Evolutionary conservation across 2,113 vertebrate species (phyloP).

Genomic region (Amblyornis subalaris): DNA sequence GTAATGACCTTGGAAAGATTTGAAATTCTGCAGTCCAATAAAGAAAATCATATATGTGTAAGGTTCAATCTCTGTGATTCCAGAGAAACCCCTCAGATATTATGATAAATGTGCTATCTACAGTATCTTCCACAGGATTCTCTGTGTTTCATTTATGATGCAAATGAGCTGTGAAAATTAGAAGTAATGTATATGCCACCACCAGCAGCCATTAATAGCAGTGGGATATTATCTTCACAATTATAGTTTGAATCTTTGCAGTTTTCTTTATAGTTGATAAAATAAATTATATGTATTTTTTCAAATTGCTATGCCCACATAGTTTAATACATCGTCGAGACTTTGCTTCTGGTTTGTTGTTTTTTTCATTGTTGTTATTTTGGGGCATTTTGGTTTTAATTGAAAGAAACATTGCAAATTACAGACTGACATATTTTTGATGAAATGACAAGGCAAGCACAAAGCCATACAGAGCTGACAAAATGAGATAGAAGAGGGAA

Average conservation of each 20-base stretch:
- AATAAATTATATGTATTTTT: conserved; percentile 21
- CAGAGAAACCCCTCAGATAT: not conserved
- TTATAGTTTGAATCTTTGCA: conserved; percentile 28
- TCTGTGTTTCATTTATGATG: conserved; percentile 27
- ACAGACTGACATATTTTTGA: conserved; percentile 17
- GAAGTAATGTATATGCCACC: not conserved
- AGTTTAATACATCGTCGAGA: not conserved
- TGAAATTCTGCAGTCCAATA: conserved; percentile 26
- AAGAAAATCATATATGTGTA: conserved; percentile 7
- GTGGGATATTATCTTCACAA: conserved; percentile 25
- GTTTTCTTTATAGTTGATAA: conserved; percentile 26
- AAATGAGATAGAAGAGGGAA: conserved; percentile 37
- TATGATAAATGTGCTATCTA: not conserved
- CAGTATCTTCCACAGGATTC: not conserved
- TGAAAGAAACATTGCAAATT: conserved; percentile 13
- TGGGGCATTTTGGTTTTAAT: not conserved
- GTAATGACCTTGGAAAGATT: conserved; percentile 30
- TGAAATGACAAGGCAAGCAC: conserved; percentile 30
- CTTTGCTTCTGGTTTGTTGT: not conserved
- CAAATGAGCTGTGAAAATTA: conserved; percentile 10
- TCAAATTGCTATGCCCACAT: not conserved
- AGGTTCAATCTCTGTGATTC: conserved; percentile 4
- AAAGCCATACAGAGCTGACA: conserved; percentile 10
- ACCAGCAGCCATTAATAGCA: conserved; percentile 18
- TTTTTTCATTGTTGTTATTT: not conserved